Base-by-base conservation (phyloP, 2,797 vertebrate genomes). In the Lithobates pipiens region DNA sequence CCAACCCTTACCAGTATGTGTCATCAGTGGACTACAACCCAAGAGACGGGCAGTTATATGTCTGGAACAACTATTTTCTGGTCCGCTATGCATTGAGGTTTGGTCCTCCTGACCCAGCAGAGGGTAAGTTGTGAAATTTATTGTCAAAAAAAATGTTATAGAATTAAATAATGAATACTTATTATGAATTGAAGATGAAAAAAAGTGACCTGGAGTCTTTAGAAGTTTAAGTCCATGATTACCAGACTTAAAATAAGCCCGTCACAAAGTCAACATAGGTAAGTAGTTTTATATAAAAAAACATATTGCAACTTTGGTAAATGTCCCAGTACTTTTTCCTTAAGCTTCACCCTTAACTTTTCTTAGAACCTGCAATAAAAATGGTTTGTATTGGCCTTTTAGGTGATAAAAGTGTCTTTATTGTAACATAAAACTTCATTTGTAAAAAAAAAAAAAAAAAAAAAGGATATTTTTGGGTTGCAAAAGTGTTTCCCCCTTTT, bases 21-120 rank as follows among this genome's bases (percentile, higher is more conserved):
- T 97, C 97, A 15, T 99, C 97, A 0, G 96, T 99, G 63, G 97
- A 96, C 89, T 98, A 99, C 94, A 99, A 98, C 90, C 98, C 97
- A 2, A 93, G 97, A 0, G 98, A 98, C 93, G 98, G 98, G 90
- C 98, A 99, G 88, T 96, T 99, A 0, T 99, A 99, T 10, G 96
- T 98, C 42, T 99, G 97, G 98, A 99, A 99, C 93, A 99, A 99
- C 91, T 97, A 97, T 44, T 97, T 98, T 0, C 93, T 98, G 78
- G 93, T 99, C 83, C 95, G 97, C 73, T 98, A 99, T 83, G 92
- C 95, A 0, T 93, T 99, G 75, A 96, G 97, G 90, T 99, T 99
- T 10, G 96, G 96, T 3, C 96, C 97, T 0, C 96, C 95, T 0
- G 96, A 97, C 67, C 96, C 96, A 21, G 96, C 95, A 5, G 92